Conservation (phyloP, 2,888 invertebrate genomes). For the Lasioglossum calceatum region DNA sequence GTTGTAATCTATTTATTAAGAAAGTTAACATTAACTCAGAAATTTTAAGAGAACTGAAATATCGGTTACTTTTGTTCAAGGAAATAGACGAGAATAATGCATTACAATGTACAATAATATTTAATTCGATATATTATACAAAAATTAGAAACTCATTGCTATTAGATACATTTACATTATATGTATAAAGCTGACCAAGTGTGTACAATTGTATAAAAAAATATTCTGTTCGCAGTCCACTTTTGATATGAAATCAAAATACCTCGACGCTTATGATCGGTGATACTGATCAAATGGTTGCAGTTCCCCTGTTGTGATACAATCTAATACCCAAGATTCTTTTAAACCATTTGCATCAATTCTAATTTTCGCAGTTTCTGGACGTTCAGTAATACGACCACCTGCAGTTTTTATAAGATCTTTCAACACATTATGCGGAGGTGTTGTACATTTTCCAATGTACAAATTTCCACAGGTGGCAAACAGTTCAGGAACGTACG, state of each 20-base stretch:
- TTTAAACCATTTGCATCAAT: slow-evolving; percentile 86
- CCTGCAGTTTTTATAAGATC: slow-evolving; percentile 87
- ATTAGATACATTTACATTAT: slow-evolving; percentile 15
- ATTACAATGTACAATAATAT: not conserved
- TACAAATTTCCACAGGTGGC: slow-evolving; percentile 86
- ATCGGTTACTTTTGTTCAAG: not conserved
- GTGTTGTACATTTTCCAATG: slow-evolving; percentile 85
- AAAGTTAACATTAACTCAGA: not conserved
- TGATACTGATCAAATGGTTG: slow-evolving; percentile 44
- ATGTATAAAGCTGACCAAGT: not conserved
- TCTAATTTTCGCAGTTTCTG: slow-evolving; percentile 85
- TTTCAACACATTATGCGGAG: slow-evolving; percentile 85
- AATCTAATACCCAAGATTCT: slow-evolving; percentile 88
- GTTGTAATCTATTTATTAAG: not conserved
- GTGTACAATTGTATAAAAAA: not conserved
- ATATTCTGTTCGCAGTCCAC: not conserved
- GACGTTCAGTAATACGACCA: slow-evolving; percentile 85
- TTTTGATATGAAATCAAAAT: not conserved
- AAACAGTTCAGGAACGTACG: slow-evolving; percentile 87
- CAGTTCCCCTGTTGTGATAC: slow-evolving; percentile 86
- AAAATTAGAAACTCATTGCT: not conserved
- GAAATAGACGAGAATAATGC: not conserved
- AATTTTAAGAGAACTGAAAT: not conserved
- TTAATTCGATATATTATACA: not conserved
- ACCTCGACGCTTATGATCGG: slow-evolving; percentile 7